A percentile compares a stretch with the other conserved stretches of the same genome.
phyloP scores from a whole-genome alignment of 2,113 vertebrate species.

The Campylomormyrus numenius region DNA sequence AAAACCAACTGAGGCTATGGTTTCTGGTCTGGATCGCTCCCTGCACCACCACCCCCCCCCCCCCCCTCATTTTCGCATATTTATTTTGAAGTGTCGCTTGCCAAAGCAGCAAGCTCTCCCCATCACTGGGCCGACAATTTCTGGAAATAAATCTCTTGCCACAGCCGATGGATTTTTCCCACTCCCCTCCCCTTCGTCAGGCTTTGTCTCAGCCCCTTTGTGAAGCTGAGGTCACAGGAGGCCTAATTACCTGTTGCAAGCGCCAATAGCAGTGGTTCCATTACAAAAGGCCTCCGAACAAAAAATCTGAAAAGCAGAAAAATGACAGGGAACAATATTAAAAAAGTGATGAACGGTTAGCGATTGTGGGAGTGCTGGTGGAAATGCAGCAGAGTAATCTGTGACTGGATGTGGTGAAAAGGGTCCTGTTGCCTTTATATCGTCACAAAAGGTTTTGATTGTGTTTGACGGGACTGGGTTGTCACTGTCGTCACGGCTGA shows the following conservation, averaged over 20 bases:
- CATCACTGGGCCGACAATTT: constrained; percentile 48
- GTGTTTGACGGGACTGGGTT: constrained; percentile 36
- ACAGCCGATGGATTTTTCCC: neutral
- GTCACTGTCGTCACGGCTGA: constrained; percentile 53
- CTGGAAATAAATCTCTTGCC: constrained; percentile 28
- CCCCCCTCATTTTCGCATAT: constrained; percentile 37
- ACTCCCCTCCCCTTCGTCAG: neutral
- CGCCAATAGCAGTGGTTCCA: neutral
- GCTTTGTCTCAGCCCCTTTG: neutral
- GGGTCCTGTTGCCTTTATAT: constrained; percentile 22
- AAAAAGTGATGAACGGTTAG: neutral
- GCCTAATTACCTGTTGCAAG: neutral
- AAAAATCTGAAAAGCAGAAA: neutral
- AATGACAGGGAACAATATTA: neutral
- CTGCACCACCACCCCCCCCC: constrained; percentile 27
- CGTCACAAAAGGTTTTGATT: constrained; percentile 48
- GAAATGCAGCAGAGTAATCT: constrained; percentile 1
- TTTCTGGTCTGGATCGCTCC: constrained; percentile 51
- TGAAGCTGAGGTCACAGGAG: neutral
- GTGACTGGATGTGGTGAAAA: constrained; percentile 27
- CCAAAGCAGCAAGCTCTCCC: constrained; percentile 47
- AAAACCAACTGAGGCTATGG: constrained; percentile 33
- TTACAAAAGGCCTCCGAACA: neutral
- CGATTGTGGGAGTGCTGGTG: neutral
- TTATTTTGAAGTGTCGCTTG: constrained; percentile 47